Percentiles rank a stretch among this genome's conserved stretches.
Conservation (phyloP, 1,140 invertebrate genomes). For the Gryon sp. region DNA sequence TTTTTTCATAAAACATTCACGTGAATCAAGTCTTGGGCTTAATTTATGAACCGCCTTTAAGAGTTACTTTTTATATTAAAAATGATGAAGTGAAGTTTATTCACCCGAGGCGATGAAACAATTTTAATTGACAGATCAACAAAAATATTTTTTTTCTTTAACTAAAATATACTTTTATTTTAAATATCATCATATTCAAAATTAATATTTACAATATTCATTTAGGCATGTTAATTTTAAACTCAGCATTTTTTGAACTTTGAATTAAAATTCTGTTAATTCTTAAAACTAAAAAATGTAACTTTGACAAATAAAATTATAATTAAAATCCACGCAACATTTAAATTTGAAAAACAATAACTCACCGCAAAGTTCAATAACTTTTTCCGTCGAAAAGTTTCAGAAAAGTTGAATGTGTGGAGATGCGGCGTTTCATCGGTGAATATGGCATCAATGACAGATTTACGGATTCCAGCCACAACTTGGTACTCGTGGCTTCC, state of each 20-base stretch:
- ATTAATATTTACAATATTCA: no score
- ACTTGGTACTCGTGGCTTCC: slow-evolving; percentile 69
- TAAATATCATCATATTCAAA: no score
- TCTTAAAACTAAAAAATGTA: no score
- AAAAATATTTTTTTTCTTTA: no score
- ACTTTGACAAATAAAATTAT: no score
- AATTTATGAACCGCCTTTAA: slow-evolving; percentile 1
- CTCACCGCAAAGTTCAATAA: slow-evolving; percentile 37
- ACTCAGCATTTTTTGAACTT: no score
- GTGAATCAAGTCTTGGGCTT: slow-evolving; percentile 9
- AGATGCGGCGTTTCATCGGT: background rate
- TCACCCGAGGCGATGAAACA: slow-evolving; percentile 1
- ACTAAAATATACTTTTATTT: no score
- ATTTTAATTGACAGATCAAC: slow-evolving; percentile 22
- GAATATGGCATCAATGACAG: slow-evolving; percentile 76
- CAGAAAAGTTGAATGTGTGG: slow-evolving; percentile 53
- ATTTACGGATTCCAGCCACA: slow-evolving; percentile 78
- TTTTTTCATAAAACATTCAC: slow-evolving; percentile 4
- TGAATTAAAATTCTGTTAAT: no score
- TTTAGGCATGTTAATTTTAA: no score
- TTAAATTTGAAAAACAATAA: no score
- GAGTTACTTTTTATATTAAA: background rate
- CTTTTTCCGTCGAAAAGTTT: slow-evolving; percentile 7
- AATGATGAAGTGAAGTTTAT: background rate
- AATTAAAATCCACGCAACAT: no score